phyloP scores from a whole-genome alignment of 2,888 invertebrate genomes.

The Lymantria monacha region DNA sequence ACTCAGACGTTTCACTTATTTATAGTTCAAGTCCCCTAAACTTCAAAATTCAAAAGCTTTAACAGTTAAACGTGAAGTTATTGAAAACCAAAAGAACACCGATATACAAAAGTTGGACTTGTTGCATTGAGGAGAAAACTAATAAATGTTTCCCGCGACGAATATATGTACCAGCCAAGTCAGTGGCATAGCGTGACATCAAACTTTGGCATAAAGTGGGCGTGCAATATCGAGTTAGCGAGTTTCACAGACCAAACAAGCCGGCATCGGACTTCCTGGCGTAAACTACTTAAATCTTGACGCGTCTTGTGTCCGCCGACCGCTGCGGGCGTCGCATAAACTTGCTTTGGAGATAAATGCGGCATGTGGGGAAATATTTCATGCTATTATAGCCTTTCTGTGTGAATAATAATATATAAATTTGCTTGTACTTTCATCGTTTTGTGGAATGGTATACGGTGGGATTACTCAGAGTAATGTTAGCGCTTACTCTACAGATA shows the following conservation, averaged over 20 bases:
- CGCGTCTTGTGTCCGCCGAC: conserved; percentile 46
- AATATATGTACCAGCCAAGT: conserved; percentile 44
- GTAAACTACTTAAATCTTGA: conserved; percentile 79
- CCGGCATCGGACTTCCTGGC: conserved; percentile 59
- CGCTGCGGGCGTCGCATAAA: conserved; percentile 44
- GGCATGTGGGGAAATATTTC: conserved; percentile 16
- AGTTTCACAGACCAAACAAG: conserved; percentile 66
- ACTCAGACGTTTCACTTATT: too few species aligned
- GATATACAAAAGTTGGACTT: conserved; percentile 60
- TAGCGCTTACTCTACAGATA: conserved; percentile 40
- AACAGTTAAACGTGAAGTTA: conserved; percentile 36
- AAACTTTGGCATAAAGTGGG: conserved; percentile 73
- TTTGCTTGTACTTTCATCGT: conserved; percentile 16
- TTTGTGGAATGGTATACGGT: conserved; percentile 11
- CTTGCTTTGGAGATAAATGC: conserved; percentile 31
- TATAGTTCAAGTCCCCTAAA: neutral
- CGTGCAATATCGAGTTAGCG: conserved; percentile 76
- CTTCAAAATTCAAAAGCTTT: conserved; percentile 26
- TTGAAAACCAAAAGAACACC: conserved; percentile 48
- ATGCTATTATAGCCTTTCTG: conserved; percentile 36
- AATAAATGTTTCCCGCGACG: conserved; percentile 66
- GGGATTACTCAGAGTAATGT: conserved; percentile 38
- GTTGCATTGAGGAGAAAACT: conserved; percentile 61
- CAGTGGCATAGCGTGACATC: conserved; percentile 59
- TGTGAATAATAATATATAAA: conserved; percentile 23